These are phyloP conservation scores for Scaptodrosophila lebanonensis DNA, from an alignment of 1,140 invertebrate genomes.

Conservation along the genomic window DNA sequence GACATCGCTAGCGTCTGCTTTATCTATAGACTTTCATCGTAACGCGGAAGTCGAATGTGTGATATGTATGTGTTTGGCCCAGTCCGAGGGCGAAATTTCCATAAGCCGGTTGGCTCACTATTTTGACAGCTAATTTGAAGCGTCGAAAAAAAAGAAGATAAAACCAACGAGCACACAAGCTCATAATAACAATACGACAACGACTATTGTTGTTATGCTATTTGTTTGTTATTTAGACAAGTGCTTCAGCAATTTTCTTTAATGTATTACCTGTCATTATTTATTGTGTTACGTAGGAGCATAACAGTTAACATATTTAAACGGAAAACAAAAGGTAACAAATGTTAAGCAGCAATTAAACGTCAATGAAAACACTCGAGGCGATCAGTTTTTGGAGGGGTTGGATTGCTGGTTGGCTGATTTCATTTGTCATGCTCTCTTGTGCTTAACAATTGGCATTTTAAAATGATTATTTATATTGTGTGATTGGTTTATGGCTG, in stretches of 20 bases:
- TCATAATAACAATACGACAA: not conserved
- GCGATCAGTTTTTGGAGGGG: not conserved
- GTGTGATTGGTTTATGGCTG: constrained; percentile 21
- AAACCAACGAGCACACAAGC: too few relatives aligned
- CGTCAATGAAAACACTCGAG: constrained; percentile 31
- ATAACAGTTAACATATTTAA: not conserved
- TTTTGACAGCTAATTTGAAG: too few relatives aligned
- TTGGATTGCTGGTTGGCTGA: too few relatives aligned
- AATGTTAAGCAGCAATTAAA: constrained; percentile 28
- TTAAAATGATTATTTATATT: constrained; percentile 34
- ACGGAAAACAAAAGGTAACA: not conserved
- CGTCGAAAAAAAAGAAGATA: too few relatives aligned
- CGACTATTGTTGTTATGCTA: constrained; percentile 6
- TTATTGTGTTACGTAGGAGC: too few relatives aligned
- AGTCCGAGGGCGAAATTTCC: too few relatives aligned
- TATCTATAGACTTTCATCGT: too few relatives aligned
- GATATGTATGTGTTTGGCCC: too few relatives aligned
- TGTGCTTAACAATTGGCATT: constrained; percentile 37
- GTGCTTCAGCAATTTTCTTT: not conserved
- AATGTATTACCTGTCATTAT: constrained; percentile 14
- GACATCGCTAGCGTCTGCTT: too few relatives aligned
- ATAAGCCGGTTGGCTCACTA: too few relatives aligned
- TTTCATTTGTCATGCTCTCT: too few relatives aligned
- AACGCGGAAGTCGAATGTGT: too few relatives aligned
- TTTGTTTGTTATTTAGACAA: constrained; percentile 21